Evolutionary conservation across 2,797 vertebrate species (phyloP).

Genomic region (Acanthis flammea): DNA sequence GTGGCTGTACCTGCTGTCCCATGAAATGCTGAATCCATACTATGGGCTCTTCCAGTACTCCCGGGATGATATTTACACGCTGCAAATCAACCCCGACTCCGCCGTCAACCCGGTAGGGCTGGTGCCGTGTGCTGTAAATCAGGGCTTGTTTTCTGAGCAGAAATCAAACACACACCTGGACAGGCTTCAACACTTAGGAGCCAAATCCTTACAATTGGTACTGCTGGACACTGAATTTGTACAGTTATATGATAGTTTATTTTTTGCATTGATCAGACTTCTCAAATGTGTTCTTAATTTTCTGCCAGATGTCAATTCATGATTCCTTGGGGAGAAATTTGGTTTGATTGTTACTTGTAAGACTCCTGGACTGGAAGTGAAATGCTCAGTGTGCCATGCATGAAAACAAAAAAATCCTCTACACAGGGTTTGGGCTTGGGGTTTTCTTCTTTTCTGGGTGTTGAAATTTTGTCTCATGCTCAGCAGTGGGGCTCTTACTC

Average conservation of each 20-base stretch:
- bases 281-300: neutral
- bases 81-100: conserved; percentile 97
- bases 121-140: neutral
- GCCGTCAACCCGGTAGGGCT: conserved; percentile 91
- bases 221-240: neutral
- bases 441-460: neutral
- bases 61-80: conserved; percentile 94
- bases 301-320: neutral
- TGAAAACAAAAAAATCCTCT: neutral
- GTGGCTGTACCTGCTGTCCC: conserved; percentile 95
- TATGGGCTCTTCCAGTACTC: conserved; percentile 98
- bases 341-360: neutral
- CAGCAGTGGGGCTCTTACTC: neutral
- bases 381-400: neutral
- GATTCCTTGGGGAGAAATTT: neutral
- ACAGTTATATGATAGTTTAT: neutral
- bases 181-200: neutral
- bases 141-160: fast-evolving
- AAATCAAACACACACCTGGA: neutral
- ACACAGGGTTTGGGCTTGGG: neutral
- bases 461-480: neutral
- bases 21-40: conserved; percentile 98
- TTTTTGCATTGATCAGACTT: neutral
- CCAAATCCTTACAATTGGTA: neutral
- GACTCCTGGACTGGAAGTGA: neutral